Evolutionary conservation across 2,113 vertebrate species (phyloP), one percentile per base, ranked within the genome.

Genomic region (Callopanchax toddi): DNA sequence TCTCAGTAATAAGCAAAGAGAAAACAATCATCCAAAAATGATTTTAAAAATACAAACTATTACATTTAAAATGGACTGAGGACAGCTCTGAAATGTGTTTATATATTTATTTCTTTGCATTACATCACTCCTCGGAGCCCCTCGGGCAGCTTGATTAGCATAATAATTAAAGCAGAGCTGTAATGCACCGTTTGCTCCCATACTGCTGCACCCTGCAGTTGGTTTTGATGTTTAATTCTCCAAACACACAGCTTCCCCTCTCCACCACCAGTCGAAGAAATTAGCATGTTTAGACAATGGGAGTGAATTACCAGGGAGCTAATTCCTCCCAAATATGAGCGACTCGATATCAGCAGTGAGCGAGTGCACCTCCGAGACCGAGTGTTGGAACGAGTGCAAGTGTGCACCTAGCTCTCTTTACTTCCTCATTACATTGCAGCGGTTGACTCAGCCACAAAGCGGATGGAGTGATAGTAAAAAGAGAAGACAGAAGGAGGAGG

Each of bases 131-230:
- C 60, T 50, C 48, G 11, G 50, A 52, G 66, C 42, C 76, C 74
- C 4, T 36, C 21, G 2, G 83, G 81, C 32, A 32, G 48, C 49
- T 67, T 21, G 2, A 89, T 87, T 87, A 83, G 80, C 84, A 87
- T 89, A 86, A 86, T 86, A 85, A 85, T 82, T 79, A 87, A 83
- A 63, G 66, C n/a, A 2, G 62, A 34, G 71, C 66, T 46, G 71
- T 82, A 83, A 83, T 74, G 77, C 77, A 52, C 75, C 49, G 71
- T 74, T 79, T 71, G 72, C 73, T 77, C 67, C 72, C 73, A 50
- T 63, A 72, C 51, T 43, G 61, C 83, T 71, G 58, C 56, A 48
- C 43, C 53, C 51, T 56, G 75, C 48, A 54, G 68, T 67, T 22
- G 46, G 53, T 74, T 85, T 76, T 74, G 78, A 76, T 72, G 66